Conservation (phyloP, 2,888 invertebrate genomes). For the Dryobotodes eremita region DNA sequence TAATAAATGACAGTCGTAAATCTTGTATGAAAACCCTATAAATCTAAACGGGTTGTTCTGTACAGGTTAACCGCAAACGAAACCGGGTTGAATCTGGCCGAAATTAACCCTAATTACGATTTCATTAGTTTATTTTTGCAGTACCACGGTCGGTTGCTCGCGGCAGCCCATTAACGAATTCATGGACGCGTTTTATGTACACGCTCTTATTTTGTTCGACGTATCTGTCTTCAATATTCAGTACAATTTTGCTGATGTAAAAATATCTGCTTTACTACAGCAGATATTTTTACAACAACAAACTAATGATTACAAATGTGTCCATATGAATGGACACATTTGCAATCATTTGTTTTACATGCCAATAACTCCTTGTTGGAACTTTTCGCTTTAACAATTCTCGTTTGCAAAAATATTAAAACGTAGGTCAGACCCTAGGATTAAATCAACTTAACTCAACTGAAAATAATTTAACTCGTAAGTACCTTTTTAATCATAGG, state of each 20-base stretch:
- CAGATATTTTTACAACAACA: no score
- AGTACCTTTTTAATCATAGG: not conserved
- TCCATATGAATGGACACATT: no score
- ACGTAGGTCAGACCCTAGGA: not conserved
- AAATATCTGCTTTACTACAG: not conserved
- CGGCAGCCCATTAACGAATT: slow-evolving; percentile 48
- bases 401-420: not conserved
- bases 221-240: slow-evolving; percentile 5
- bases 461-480: not conserved
- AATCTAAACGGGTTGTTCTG: slow-evolving; percentile 84
- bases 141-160: slow-evolving; percentile 29
- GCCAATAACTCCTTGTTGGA: not conserved
- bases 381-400: not conserved
- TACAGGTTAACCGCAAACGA: slow-evolving; percentile 78
- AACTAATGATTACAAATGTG: no score
- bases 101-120: slow-evolving; percentile 67
- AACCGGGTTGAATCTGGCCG: slow-evolving; percentile 52
- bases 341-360: not conserved
- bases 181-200: slow-evolving; percentile 35
- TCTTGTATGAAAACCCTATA: slow-evolving; percentile 89
- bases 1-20: slow-evolving; percentile 89
- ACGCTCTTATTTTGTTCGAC: slow-evolving; percentile 5
- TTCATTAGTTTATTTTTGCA: slow-evolving; percentile 66
- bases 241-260: not conserved
- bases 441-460: not conserved